Base-by-base conservation (phyloP, 2,113 vertebrate genomes). In the Muntiacus reevesi region DNA sequence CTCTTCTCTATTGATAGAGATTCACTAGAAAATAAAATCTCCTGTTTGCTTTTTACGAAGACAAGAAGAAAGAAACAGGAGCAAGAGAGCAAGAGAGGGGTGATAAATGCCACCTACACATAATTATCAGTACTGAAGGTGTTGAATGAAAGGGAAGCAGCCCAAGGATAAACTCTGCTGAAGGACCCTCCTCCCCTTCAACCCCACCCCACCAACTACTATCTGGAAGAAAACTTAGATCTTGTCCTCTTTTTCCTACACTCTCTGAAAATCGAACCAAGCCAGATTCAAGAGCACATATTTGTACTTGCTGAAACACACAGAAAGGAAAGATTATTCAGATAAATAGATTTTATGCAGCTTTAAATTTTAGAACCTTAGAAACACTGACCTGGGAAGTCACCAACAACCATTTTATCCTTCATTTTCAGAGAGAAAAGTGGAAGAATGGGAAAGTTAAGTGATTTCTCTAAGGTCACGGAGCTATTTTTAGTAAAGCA, bases 1-100 rank as follows among this genome's bases (percentile, higher is more conserved):
- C 96, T 74, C 89, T 93, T 45, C 59, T 84, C 27, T n/a, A 47
- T 71, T 52, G 85, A 40, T 27, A 94, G 81, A 96, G 57, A n/a
- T 60, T n/a, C 52, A 11, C 40, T 60, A 89, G 83, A 94, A 97
- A 96, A 95, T 59, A 64, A 86, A 95, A 52, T 62, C 23, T 83
- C 36, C 43, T 76, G 55, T 85, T 94, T 97, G 82, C 57, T 60
- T 82, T 71, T 60, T 19, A 36, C 71, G 62, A 91, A 57, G 85
- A 86, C 64, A 91, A 47, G 30, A 36, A 50, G 62, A 86, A n/a
- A 13, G 28, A 55, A 88, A 60, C 10, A 40, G 27, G 54, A 79
- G 55, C 33, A n/a, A 88, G 40, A 57, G 50, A 62, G 40, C 21
- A 30, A 71, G 67, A 71, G 50, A 40, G 27, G 33, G n/a, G 9